Evolutionary conservation across 2,888 invertebrate genomes (phyloP), one percentile per base, ranked within the genome.

Genomic region (Dryomyza anilis): DNA sequence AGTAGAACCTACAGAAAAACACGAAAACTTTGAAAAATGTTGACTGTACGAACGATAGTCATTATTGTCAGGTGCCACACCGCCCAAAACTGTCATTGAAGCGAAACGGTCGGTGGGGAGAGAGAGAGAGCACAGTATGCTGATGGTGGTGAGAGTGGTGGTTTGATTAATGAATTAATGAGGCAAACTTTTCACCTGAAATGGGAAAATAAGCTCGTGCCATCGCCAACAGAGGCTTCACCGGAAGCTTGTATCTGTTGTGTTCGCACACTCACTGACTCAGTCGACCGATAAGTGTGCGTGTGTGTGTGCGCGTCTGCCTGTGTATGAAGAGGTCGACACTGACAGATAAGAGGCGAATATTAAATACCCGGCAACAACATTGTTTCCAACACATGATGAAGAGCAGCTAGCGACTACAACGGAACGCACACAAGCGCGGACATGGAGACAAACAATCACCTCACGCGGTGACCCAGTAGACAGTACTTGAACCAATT

Each of bases 81-180:
- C 64, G 63, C 60, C 58, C 65, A 66, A 67, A 57, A 62, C 43
- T 56, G 30, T 29, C 67, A 66, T 64, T 36, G 43, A 62, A 67
- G 60, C 55, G 62, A n/a, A n/a, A n/a, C n/a, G n/a, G n/a, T n/a
- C n/a, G n/a, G n/a, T n/a, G n/a, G n/a, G n/a, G n/a, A n/a, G n/a
- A n/a, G n/a, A n/a, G n/a, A n/a, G n/a, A n/a, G n/a, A n/a, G n/a
- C n/a, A n/a, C n/a, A n/a, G n/a, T n/a, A n/a, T n/a, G n/a, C n/a
- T n/a, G n/a, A n/a, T n/a, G n/a, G n/a, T n/a, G n/a, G n/a, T n/a
- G n/a, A n/a, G n/a, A n/a, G n/a, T n/a, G n/a, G 64, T 59, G 39
- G 50, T 62, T 65, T 70, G 68, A 67, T 70, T 64, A 70, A 67
- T 67, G 68, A 68, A 68, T 68, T 68, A 67, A 70, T 68, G 63